Percentiles rank a stretch among this genome's conserved stretches.
Evolutionary conservation across 2,113 vertebrate species (phyloP).

Genomic region (Uropsilus gracilis): DNA sequence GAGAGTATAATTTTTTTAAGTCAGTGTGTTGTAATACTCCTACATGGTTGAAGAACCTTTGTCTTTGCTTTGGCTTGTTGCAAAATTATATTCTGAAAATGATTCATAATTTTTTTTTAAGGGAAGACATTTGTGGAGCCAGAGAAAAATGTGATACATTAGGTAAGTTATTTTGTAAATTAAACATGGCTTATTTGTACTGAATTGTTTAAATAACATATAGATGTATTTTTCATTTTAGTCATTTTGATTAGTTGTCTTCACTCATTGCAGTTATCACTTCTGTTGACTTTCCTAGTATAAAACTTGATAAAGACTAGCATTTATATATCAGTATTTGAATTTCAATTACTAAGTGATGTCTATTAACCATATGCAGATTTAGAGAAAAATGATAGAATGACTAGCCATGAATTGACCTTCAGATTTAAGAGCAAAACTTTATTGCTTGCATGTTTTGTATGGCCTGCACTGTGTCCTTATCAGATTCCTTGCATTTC

Average conservation of each 20-base stretch:
- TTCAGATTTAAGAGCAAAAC: not conserved
- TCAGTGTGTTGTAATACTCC: not conserved
- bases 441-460: not conserved
- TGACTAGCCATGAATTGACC: not conserved
- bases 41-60: not conserved
- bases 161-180: conserved; percentile 88
- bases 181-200: not conserved
- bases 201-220: conserved; percentile 7
- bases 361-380: not conserved
- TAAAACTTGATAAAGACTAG: not conserved
- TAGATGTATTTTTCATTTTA: not conserved
- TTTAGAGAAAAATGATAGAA: not conserved
- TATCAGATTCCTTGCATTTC: not conserved
- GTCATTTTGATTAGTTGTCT: not conserved
- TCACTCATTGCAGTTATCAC: not conserved
- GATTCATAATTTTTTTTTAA: conserved; percentile 84
- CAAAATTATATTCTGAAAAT: conserved; percentile 62
- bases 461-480: not conserved
- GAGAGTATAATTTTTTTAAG: not conserved
- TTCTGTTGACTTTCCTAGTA: not conserved
- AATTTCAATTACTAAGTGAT: conserved; percentile 13
- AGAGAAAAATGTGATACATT: conserved; percentile 98
- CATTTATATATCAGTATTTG: not conserved
- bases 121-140: conserved; percentile 98
- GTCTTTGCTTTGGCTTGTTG: conserved; percentile 1